Base-by-base conservation (phyloP, 2,113 vertebrate genomes). In the Oceanodroma tethys region DNA sequence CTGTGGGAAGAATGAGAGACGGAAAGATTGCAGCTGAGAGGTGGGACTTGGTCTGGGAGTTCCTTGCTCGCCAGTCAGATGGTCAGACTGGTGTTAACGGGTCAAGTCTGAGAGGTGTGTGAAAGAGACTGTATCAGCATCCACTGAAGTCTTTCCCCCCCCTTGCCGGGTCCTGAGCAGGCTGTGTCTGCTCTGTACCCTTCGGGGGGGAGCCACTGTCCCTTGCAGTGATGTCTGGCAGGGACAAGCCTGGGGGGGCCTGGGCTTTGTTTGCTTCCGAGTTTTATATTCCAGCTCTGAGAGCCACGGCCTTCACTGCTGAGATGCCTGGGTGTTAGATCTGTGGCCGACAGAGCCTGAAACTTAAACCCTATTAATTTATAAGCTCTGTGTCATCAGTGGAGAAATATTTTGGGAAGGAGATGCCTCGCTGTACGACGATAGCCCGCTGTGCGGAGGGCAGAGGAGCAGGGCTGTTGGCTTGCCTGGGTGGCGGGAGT, bases 101-200 rank as follows among this genome's bases (percentile, higher is more conserved):
- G 45, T 42, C 7, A 20, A 22, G 10, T 0, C 1, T 8, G 38
- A 53, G 71, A 52, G 74, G 34, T 9, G 2, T 7, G n/a, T 48
- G 26, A 30, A 53, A 13, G 6, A 13, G 16, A 13, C 26, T 11
- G 38, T n/a, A 32, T 27, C 20, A 14, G 17, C 34, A 16, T 36
- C 32, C 11, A 7, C 2, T 21, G 52, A 16, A 36, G 34, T 18
- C 25, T 38, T 91, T 27, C 26, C 19, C 6, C 5, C 5, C 42
- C 47, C 29, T 65, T 38, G 27, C 16, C 76, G 29, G 53, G 26
- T 81, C 45, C 32, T 9, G 11, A 9, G 26, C 13, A 9, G 26
- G 45, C 21, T 34, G 40, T 42, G 38, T 26, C 40, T 10, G 29
- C 52, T 36, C 67, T 10, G 34, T 12, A 34, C 50, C 56, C 29